Percentiles rank a stretch among this genome's conserved stretches.
phyloP scores from a whole-genome alignment of 2,888 invertebrate genomes.

The Drosophila vallismaia region DNA sequence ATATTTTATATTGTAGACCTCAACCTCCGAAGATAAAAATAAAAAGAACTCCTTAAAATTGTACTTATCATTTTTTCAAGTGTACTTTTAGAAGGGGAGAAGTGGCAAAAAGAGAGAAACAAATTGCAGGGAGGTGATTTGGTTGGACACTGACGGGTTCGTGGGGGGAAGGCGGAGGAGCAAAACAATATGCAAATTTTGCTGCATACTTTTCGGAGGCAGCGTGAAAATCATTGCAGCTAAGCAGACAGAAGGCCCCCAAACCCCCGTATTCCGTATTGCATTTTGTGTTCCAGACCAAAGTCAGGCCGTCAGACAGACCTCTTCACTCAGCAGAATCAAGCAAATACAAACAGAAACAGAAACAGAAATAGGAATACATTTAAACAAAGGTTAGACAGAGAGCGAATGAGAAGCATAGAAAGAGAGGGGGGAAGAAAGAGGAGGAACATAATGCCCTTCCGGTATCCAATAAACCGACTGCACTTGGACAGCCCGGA shows the following conservation, averaged over 20 bases:
- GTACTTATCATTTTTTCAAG: background rate
- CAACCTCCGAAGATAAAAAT: no score
- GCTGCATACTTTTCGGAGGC: slow-evolving; percentile 76
- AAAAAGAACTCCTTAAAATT: no score
- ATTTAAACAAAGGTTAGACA: slow-evolving; percentile 7
- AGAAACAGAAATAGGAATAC: slow-evolving; percentile 9
- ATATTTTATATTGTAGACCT: no score
- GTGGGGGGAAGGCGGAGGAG: slow-evolving; percentile 15
- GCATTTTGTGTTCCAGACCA: slow-evolving; percentile 10
- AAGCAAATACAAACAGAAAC: slow-evolving; percentile 57
- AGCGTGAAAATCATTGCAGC: slow-evolving; percentile 79
- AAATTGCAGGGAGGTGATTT: slow-evolving; percentile 32
- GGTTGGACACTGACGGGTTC: background rate
- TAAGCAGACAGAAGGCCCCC: slow-evolving; percentile 57
- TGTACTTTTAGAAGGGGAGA: background rate
- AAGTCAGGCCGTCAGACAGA: slow-evolving; percentile 28
- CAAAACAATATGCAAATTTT: slow-evolving; percentile 77
- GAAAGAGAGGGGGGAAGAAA: slow-evolving; percentile 5
- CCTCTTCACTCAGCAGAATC: slow-evolving; percentile 52
- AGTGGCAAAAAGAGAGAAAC: slow-evolving; percentile 6
- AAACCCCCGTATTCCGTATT: background rate
- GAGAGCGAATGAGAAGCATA: slow-evolving; percentile 3
- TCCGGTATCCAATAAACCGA: slow-evolving; percentile 82
- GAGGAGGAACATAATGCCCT: slow-evolving; percentile 75
- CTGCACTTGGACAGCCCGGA: slow-evolving; percentile 83